Base-by-base conservation (phyloP, 2,113 vertebrate species). In the Megaceryle torquata region DNA sequence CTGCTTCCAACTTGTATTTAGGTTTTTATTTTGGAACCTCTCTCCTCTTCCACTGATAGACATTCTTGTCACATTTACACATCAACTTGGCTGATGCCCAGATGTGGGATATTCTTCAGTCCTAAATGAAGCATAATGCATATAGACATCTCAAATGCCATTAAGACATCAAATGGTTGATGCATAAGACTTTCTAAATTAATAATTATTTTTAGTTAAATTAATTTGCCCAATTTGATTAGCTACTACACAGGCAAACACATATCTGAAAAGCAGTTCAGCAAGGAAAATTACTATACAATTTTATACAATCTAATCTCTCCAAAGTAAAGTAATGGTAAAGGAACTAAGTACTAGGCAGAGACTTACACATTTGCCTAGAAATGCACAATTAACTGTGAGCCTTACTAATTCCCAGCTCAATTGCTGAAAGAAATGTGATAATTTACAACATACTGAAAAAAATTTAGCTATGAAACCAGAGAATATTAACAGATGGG, bases 401-500 rank as follows among this genome's bases (percentile, higher is more conserved):
- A 53, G 74, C 10, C 83, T 43, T 87, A 28, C 13, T 91, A 94
- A 92, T 86, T 95, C 86, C 79, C 74, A 93, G 82, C 85, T 82
- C 93, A 92, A 87, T 87, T 95, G 91, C 24, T 86, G 63, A 85
- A 92, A 82, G 57, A 95, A 95, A 91, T 29, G 31, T 39, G 65
- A 22, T 69, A 59, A 95, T 69, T 93, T 48, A 61, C 72, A 93
- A 57, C 24, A 59, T 41, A 51, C 6, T 43, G 22, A 24, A 46
- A 31, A 54, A 13, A 37, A 4, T 10, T 46, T 78, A 51, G 24
- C 26, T 39, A 15, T 9, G 33, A 79, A 92, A 91, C 77, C 19
- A 86, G 71, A 39, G 18, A 81, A 43, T 10, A 33, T 54, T 22
- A 93, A 89, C 26, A 92, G 54, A 82, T 67, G 10, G 15, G 21